phyloP scores from a whole-genome alignment of 2,888 invertebrate species.

The Temnothorax rugatulus region DNA sequence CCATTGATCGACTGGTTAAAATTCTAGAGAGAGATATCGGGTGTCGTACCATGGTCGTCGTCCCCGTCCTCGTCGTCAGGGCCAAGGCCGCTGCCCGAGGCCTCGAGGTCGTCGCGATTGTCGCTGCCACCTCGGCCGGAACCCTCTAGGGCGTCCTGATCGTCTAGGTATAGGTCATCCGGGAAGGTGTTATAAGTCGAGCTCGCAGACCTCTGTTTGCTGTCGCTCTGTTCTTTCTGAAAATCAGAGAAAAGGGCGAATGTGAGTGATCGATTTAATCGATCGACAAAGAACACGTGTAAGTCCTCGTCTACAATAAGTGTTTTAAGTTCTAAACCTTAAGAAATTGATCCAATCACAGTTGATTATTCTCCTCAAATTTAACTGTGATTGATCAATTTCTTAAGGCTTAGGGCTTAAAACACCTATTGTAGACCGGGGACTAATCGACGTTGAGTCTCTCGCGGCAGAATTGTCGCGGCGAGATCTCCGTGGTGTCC shows the following conservation, averaged over 20 bases:
- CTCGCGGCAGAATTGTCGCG: background rate
- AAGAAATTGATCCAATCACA: no score
- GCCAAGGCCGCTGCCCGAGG: conserved; percentile 95
- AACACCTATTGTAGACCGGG: no score
- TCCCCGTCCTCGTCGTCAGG: conserved; percentile 93
- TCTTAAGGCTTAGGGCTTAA: no score
- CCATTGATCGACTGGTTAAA: background rate
- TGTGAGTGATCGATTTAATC: background rate
- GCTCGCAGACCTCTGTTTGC: conserved; percentile 81
- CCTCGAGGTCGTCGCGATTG: conserved; percentile 92
- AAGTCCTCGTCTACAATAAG: no score
- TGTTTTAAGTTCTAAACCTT: no score
- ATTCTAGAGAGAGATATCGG: background rate
- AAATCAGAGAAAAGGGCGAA: conserved; percentile 31
- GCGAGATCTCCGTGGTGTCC: background rate
- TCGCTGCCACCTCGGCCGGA: conserved; percentile 90
- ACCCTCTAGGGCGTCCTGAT: conserved; percentile 91
- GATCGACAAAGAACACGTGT: background rate
- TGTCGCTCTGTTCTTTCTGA: conserved; percentile 82
- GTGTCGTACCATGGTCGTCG: conserved; percentile 80
- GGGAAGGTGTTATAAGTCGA: conserved; percentile 86
- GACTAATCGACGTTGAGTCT: background rate
- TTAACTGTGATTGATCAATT: no score
- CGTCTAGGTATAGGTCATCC: conserved; percentile 92
- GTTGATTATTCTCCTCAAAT: no score